Base-by-base conservation (phyloP, 2,113 vertebrate genomes). In the Anolis carolinensis region DNA sequence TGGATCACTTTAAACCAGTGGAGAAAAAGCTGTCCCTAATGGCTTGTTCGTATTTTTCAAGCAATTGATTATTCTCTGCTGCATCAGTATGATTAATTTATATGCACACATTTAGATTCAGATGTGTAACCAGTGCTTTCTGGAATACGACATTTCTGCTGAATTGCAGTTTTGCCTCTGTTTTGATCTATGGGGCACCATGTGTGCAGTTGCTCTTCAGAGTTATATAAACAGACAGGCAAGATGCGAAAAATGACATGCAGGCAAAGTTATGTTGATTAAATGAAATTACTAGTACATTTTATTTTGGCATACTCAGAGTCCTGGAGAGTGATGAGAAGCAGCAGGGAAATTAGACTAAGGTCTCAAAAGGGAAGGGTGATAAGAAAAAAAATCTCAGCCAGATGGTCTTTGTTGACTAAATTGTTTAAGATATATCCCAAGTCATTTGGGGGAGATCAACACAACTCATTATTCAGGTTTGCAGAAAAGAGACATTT, bases 371-470 rank as follows among this genome's bases (percentile, higher is more conserved):
- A 68, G 79, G 65, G 71, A 87, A 79, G 82, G 44, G 44, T 39
- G 25, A 44, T 44, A 44, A n/a, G 79, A 52, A 39, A 21, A 82
- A 84, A 62, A 83, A 83, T 34, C 65, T 68, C 77, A 81, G 67
- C 68, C 75, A 90, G 89, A 87, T 90, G 81, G 7, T 52, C 81
- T 92, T 92, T 89, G 83, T 77, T 83, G 86, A 70, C 67, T 87
- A 87, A 91, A 62, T 87, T 91, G 16, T 92, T 91, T 70, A 27
- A 83, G 32, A 81, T 74, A 50, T 79, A 52, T 50, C 77, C 65
- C 83, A 76, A 85, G 76, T 86, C 79, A 79, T 93, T 90, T 90
- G 81, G 83, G 82, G 87, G n/a, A 84, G 74, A 85, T 89, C 89
- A 89, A 32, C 68, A 89, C 81, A 87, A 77, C 50, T 7, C 87